phyloP scores from a whole-genome alignment of 2,888 invertebrate genomes.

The Dolichopus griseipennis region DNA sequence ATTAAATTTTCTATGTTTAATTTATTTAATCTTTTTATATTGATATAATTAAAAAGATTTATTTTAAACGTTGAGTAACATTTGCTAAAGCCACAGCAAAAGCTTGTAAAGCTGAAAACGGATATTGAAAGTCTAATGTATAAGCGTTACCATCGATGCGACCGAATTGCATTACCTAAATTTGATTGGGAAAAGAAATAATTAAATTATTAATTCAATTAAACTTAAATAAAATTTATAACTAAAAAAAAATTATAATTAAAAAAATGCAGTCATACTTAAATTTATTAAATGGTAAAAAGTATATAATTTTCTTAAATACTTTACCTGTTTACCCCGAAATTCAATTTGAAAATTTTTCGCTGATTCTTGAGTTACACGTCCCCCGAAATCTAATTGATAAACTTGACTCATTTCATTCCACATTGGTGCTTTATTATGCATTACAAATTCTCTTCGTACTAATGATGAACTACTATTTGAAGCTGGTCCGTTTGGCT shows the following conservation, averaged over 20 bases:
- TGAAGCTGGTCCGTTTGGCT: constrained; percentile 45
- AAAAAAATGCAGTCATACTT: too few relatives aligned
- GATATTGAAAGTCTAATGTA: constrained; percentile 97
- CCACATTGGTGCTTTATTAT: constrained; percentile 97
- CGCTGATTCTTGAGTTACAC: constrained; percentile 98
- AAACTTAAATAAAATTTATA: not conserved
- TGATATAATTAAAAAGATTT: constrained; percentile 21
- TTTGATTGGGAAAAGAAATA: constrained; percentile 17
- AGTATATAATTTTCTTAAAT: constrained; percentile 19
- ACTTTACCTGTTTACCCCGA: constrained; percentile 87
- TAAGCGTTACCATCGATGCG: constrained; percentile 97
- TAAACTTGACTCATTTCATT: constrained; percentile 99
- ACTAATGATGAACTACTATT: constrained; percentile 43
- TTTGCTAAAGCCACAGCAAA: constrained; percentile 86
- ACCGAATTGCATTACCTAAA: constrained; percentile 98
- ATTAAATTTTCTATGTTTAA: not conserved
- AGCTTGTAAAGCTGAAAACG: constrained; percentile 96
- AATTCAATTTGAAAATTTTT: constrained; percentile 99
- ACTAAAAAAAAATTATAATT: too few relatives aligned
- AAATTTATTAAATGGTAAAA: too few relatives aligned
- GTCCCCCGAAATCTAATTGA: constrained; percentile 96
- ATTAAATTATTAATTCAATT: not conserved
- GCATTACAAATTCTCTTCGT: constrained; percentile 82
- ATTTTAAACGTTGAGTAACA: constrained; percentile 44
- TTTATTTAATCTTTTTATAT: not conserved